Evolutionary conservation across 2,113 vertebrate species (phyloP).

Genomic region (Cichladusa arquata): DNA sequence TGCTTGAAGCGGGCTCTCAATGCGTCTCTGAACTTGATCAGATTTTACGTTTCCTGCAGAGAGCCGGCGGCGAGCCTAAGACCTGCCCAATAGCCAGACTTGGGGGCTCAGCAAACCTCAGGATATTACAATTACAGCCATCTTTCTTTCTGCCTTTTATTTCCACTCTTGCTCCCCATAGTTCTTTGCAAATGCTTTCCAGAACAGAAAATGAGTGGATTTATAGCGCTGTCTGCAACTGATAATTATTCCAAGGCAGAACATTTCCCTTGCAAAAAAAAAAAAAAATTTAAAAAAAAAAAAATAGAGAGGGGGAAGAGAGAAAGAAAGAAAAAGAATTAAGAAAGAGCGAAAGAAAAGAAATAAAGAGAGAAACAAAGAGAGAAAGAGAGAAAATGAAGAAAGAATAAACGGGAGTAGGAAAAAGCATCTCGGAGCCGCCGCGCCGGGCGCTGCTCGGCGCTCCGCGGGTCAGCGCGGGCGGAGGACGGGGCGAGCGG

Average conservation of each 20-base stretch:
- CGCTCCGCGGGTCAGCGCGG: background rate
- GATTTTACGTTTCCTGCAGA: constrained; percentile 93
- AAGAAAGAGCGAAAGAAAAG: no score
- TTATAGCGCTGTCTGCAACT: constrained; percentile 69
- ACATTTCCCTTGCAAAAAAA: constrained; percentile 2
- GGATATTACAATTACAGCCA: constrained; percentile 88
- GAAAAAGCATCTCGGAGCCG: background rate
- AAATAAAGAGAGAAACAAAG: no score
- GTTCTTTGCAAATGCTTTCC: constrained; percentile 77
- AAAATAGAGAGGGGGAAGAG: background rate
- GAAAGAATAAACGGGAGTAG: background rate
- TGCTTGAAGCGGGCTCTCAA: constrained; percentile 86
- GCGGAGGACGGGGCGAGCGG: background rate
- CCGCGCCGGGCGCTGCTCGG: background rate
- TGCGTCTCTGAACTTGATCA: constrained; percentile 97
- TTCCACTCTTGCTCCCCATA: constrained; percentile 76
- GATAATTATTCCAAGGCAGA: constrained; percentile 68
- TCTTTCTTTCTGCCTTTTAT: constrained; percentile 84
- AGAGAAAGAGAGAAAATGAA: background rate
- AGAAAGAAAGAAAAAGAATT: no score
- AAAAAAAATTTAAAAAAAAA: background rate
- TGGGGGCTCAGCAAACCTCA: constrained; percentile 76
- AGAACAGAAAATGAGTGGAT: constrained; percentile 67
- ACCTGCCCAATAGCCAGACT: constrained; percentile 81
- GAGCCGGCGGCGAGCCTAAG: constrained; percentile 86